Evolutionary conservation across 2,113 vertebrate genomes (phyloP).

Genomic region (Leptosomus discolor): DNA sequence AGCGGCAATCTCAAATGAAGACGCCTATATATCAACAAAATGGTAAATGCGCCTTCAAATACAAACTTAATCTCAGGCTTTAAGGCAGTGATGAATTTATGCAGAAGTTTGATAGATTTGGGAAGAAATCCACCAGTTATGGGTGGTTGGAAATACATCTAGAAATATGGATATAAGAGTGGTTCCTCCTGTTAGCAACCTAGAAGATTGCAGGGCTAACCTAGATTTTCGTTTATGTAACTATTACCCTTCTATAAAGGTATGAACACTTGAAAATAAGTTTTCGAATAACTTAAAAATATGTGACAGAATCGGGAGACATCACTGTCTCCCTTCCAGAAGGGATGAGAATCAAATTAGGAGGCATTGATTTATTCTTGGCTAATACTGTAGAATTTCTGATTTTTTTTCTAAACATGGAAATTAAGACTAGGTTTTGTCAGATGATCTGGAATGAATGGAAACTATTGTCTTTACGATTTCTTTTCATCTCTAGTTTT

Average conservation of each 20-base stretch:
- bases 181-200: not conserved
- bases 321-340: not conserved
- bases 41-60: slow-evolving; percentile 71
- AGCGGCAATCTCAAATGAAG: slow-evolving; percentile 77
- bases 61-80: not conserved
- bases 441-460: not conserved
- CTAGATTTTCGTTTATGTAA: not conserved
- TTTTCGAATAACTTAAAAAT: not conserved
- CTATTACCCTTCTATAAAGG: not conserved
- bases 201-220: not conserved
- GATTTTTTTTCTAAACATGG: not conserved
- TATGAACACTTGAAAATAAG: not conserved
- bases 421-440: not conserved
- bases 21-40: slow-evolving; percentile 94
- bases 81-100: not conserved
- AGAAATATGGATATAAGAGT: not conserved
- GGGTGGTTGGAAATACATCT: not conserved
- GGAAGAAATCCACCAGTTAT: not conserved
- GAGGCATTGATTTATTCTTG: not conserved
- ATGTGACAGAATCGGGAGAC: not conserved
- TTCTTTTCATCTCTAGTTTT: slow-evolving; percentile 78
- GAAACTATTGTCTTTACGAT: not conserved
- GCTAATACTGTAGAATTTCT: not conserved
- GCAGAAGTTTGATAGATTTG: not conserved
- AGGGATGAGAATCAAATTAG: not conserved